Conservation (phyloP, 2,797 vertebrate genomes). For the Threskiornis aethiopicus region DNA sequence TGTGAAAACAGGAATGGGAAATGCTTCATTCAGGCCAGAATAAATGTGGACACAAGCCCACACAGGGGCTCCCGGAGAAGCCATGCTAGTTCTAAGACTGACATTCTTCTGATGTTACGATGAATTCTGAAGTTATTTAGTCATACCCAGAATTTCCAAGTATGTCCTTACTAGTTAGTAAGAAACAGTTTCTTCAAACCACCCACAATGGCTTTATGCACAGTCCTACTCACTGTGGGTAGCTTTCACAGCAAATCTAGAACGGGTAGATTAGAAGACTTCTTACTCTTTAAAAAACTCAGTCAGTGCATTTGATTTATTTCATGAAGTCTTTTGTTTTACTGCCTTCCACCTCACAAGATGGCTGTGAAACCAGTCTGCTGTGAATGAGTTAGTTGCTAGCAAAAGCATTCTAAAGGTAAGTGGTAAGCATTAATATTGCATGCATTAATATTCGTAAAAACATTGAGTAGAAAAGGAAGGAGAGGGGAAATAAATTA, state of each 20-base stretch:
- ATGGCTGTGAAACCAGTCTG: background rate
- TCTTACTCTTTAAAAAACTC: slow-evolving; percentile 5
- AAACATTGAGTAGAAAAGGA: slow-evolving; percentile 21
- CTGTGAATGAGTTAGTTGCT: background rate
- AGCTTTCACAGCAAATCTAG: background rate
- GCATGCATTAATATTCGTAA: background rate
- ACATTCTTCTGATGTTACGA: background rate
- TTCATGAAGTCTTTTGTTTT: slow-evolving; percentile 36
- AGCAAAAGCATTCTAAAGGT: background rate
- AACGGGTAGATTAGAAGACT: background rate
- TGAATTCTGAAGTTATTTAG: background rate
- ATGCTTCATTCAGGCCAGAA: background rate
- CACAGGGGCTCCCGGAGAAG: background rate
- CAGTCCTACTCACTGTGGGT: background rate
- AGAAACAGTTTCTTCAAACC: slow-evolving; percentile 24
- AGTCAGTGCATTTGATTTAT: slow-evolving; percentile 24
- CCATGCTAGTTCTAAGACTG: background rate
- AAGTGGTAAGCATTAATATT: background rate
- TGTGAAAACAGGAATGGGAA: background rate
- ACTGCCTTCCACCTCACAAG: background rate
- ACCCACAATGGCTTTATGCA: background rate
- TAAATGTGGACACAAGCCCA: background rate
- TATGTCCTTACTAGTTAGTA: background rate
- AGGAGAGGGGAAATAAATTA: slow-evolving; percentile 41
- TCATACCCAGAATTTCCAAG: background rate